Base-by-base conservation (phyloP, 2,797 vertebrate genomes). In the Pangasius krempfi region DNA sequence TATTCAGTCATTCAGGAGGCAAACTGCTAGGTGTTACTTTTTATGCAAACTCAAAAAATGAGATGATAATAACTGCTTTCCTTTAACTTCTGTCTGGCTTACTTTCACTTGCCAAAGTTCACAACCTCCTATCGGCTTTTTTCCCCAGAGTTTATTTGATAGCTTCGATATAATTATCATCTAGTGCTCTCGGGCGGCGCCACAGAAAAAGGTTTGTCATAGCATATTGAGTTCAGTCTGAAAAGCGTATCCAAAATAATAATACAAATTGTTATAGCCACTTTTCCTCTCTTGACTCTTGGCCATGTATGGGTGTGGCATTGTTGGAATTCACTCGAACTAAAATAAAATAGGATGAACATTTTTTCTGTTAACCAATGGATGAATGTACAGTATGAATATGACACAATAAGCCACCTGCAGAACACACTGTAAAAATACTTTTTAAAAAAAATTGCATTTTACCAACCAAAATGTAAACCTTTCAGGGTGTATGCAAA, bases 1-100 rank as follows among this genome's bases (percentile, higher is more conserved):
- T 40, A 52, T 54, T 72, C 66, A 80, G 27, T 89, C 52, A 68
- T 33, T 70, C 47, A 54, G 83, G 40, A 25, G n/a, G 54, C 25
- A 75, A 78, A 50, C 44, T n/a, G 47, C 44, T 52, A 81, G 40
- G 5, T 80, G 66, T 10, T 68, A 72, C 18, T 72, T 79, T 85
- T 18, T 20, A 16, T 58, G 52, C 27, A 66, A 27, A 27, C 27
- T 54, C 1, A 86, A 81, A 85, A 50, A 58, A 79, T 47, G 25
- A n/a, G 25, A 20, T 47, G 25, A 30, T 20, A 3, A 62, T 62
- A 30, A 83, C 14, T 47, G 13, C 22, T 81, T 40, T 40, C 20
- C 79, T 20, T 1, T 62, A 25, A 60, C 22, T 27, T 40, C 54
- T 66, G 62, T 50, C 16, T 33, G 60, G 44, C 40, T 30, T 50